A percentile compares a stretch with the other conserved stretches of the same genome.
Conservation (phyloP, 2,113 vertebrate species). For the Fulica atra region DNA sequence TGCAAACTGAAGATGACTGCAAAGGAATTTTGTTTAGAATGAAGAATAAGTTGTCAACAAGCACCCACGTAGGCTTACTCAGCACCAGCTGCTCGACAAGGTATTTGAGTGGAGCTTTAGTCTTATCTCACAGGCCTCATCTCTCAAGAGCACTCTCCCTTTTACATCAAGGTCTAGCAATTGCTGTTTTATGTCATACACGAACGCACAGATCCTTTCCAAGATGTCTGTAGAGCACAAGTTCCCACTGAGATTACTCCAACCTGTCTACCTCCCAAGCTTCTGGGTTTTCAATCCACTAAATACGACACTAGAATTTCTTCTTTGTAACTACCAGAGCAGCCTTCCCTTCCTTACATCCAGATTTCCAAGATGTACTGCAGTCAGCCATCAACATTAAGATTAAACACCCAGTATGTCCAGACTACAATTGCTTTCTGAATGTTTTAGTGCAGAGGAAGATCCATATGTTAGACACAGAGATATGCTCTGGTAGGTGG, state of each 20-base stretch:
- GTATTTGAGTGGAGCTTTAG: background rate
- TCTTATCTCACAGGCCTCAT: background rate
- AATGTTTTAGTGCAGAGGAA: background rate
- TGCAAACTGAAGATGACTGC: background rate
- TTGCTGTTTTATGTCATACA: background rate
- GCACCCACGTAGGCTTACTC: slow-evolving; percentile 61
- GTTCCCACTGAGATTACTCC: background rate
- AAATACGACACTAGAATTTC: background rate
- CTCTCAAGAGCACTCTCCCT: background rate
- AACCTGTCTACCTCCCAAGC: background rate
- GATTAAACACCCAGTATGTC: background rate
- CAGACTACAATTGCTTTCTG: background rate
- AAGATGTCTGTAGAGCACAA: background rate
- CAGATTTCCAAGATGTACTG: background rate
- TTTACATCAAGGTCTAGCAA: background rate
- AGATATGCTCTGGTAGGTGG: background rate
- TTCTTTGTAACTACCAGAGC: background rate
- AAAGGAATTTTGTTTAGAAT: slow-evolving; percentile 46
- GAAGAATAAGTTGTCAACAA: slow-evolving; percentile 36
- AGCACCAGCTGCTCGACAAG: slow-evolving; percentile 52
- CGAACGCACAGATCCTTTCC: background rate
- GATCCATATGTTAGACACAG: background rate
- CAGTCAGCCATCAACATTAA: background rate
- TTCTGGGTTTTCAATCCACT: background rate
- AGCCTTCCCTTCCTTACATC: background rate